These are phyloP conservation scores for Malacoctenus gilli DNA, from an alignment of 2,797 vertebrate species.

Conservation along the genomic window DNA sequence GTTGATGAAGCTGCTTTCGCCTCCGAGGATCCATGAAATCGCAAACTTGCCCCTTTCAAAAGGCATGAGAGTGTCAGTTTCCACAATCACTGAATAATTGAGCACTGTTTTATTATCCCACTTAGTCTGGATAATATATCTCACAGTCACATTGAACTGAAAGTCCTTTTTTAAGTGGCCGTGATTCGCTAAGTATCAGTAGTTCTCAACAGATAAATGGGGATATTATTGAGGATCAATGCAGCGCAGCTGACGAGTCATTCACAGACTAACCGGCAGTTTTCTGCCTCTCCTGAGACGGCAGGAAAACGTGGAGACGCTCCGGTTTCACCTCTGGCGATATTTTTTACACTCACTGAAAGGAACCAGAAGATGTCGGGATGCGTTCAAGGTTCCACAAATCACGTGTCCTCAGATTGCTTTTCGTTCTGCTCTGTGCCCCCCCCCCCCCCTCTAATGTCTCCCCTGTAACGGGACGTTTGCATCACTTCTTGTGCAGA, in stretches of 20 bases:
- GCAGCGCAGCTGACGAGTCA: conserved; percentile 10
- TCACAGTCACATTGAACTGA: conserved; percentile 2
- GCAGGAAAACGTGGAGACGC: neutral
- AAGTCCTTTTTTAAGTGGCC: conserved; percentile 23
- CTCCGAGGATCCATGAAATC: conserved; percentile 6
- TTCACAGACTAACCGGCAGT: conserved; percentile 20
- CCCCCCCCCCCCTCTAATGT: no score
- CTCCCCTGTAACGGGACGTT: no score
- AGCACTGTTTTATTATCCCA: neutral
- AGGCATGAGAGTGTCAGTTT: neutral
- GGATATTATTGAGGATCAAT: conserved; percentile 46
- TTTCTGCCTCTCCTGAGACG: conserved; percentile 16
- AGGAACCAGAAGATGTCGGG: no score
- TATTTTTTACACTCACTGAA: no score
- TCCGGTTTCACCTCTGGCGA: neutral
- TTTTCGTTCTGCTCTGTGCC: no score
- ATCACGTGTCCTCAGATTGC: no score
- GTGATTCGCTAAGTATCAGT: conserved; percentile 25
- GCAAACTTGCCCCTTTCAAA: neutral
- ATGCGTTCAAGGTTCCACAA: no score
- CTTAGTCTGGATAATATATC: conserved; percentile 16
- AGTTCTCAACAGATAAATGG: conserved; percentile 24
- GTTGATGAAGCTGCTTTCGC: neutral
- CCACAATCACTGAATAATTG: conserved; percentile 3
- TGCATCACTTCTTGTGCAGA: no score